Conservation (phyloP, 2,888 invertebrate species). For the Spatulosminthurus flaviceps region DNA sequence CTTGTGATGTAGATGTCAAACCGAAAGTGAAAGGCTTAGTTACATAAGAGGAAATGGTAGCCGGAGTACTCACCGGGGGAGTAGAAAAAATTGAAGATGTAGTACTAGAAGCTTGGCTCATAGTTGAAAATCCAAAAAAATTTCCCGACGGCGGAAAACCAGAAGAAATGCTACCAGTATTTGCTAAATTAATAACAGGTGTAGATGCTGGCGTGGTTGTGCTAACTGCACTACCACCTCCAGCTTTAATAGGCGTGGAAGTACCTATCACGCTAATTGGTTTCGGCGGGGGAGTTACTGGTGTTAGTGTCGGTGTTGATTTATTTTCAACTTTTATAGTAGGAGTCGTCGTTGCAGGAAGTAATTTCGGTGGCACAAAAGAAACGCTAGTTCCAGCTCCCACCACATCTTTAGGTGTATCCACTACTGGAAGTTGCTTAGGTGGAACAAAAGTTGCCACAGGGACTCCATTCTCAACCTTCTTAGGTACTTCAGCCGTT, state of each 20-base stretch:
- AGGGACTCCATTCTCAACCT: not conserved
- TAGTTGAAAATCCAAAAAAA: not conserved
- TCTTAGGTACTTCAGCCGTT: not conserved
- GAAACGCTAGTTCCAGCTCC: slow-evolving; percentile 11
- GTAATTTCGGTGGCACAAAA: slow-evolving; percentile 1
- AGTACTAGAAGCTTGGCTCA: not conserved
- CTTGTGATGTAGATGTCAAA: not conserved
- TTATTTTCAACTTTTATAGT: not conserved
- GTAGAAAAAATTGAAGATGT: slow-evolving; percentile 16
- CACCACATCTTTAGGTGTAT: not conserved
- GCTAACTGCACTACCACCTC: not conserved
- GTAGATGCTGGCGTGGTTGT: not conserved
- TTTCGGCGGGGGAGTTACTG: slow-evolving; percentile 20
- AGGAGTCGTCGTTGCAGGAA: not conserved
- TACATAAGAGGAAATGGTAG: not conserved
- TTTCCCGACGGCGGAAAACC: not conserved
- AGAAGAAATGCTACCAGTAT: not conserved
- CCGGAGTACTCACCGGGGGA: not conserved
- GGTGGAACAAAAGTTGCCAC: not conserved
- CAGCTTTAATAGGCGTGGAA: slow-evolving; percentile 4
- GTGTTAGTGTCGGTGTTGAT: not conserved
- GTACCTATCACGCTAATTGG: not conserved
- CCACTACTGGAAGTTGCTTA: slow-evolving; percentile 2
- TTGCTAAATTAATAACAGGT: not conserved
- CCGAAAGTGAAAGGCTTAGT: slow-evolving; percentile 22